Conservation (phyloP, 2,113 vertebrate genomes). For the Malurus elegans region DNA sequence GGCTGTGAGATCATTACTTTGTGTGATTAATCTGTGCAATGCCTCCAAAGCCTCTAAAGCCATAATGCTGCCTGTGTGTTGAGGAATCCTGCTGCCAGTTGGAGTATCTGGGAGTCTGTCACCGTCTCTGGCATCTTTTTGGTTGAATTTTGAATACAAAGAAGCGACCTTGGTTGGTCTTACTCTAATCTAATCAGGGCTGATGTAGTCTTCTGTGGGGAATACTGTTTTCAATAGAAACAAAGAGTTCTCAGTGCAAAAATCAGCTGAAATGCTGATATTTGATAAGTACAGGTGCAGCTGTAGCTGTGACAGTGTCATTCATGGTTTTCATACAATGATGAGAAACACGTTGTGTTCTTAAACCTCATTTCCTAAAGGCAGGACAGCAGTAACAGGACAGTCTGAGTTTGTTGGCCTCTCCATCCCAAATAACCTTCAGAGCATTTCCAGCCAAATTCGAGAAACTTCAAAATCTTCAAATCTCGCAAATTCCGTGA, state of each 20-base stretch:
- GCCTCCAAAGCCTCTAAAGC: background rate
- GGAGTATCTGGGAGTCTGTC: background rate
- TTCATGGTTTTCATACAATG: rapidly evolving
- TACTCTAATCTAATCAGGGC: background rate
- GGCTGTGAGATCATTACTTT: background rate
- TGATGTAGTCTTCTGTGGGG: background rate
- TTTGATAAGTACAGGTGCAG: background rate
- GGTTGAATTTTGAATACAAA: background rate
- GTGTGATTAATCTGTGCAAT: background rate
- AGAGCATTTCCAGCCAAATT: rapidly evolving
- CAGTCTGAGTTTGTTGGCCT: background rate
- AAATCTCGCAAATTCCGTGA: background rate
- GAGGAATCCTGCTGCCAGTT: background rate
- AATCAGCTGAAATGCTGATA: background rate
- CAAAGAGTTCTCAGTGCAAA: background rate
- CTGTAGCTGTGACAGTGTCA: too few relatives aligned
- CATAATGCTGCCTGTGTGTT: background rate
- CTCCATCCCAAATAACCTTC: background rate
- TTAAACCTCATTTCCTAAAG: background rate
- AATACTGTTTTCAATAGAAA: background rate
- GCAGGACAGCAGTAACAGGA: background rate
- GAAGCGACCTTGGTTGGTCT: background rate
- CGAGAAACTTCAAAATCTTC: background rate
- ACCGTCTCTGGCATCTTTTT: background rate
- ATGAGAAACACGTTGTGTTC: background rate